These are phyloP conservation scores for Danio aesculapii DNA, from an alignment of 2,797 vertebrate species.

Conservation along the genomic window DNA sequence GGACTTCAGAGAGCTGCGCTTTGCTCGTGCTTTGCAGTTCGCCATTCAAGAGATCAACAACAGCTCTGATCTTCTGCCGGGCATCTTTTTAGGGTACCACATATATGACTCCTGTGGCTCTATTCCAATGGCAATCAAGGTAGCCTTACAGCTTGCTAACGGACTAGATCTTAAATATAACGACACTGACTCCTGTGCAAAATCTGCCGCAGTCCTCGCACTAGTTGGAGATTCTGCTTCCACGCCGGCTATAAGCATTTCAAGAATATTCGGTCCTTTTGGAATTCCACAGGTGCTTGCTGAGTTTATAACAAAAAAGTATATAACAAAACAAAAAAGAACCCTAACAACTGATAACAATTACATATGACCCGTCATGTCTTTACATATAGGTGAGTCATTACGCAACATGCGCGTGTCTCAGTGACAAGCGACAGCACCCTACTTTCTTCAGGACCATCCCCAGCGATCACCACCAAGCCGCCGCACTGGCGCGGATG, in stretches of 20 bases:
- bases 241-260: conserved; percentile 73
- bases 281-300: conserved; percentile 69
- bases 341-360: no score
- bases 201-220: conserved; percentile 49
- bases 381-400: conserved; percentile 34
- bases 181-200: conserved; percentile 16
- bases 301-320: background rate
- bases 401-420: conserved; percentile 48
- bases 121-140: conserved; percentile 45
- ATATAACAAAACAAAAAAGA: background rate
- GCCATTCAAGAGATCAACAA: conserved; percentile 54
- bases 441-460: conserved; percentile 60
- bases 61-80: conserved; percentile 46
- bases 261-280: conserved; percentile 67
- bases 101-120: conserved; percentile 54
- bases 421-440: conserved; percentile 52
- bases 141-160: conserved; percentile 46
- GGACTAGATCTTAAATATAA: conserved; percentile 19
- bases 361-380: no score
- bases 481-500: conserved; percentile 69
- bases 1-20: conserved; percentile 49
- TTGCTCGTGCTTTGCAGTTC: conserved; percentile 56
- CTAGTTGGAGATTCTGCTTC: conserved; percentile 74
- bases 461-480: conserved; percentile 77
- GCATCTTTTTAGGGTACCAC: conserved; percentile 47